Percentiles rank a stretch among this genome's conserved stretches.
Conservation (phyloP, 2,888 invertebrate species). For the Congeria kusceri region DNA sequence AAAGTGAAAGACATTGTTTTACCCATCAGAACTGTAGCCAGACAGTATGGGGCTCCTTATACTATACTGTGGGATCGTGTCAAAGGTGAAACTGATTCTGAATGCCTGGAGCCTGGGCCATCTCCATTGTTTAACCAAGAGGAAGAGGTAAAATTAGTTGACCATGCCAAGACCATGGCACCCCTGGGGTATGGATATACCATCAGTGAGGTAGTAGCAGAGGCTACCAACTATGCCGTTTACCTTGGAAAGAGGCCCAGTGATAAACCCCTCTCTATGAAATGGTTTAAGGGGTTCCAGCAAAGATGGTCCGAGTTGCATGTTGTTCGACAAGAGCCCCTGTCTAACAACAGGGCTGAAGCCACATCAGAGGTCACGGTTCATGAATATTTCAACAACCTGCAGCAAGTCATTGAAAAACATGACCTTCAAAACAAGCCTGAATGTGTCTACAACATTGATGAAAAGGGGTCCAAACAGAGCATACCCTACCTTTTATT, state of each 20-base stretch:
- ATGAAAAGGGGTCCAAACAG: constrained; percentile 25
- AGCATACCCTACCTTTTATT: constrained; percentile 12
- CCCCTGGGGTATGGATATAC: no score
- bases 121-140: no score
- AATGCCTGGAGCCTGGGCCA: constrained; percentile 4
- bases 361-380: constrained; percentile 16
- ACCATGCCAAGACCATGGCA: no score
- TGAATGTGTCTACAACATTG: constrained; percentile 16
- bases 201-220: constrained; percentile 6
- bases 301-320: constrained; percentile 25
- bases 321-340: constrained; percentile 10
- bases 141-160: no score
- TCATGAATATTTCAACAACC: constrained; percentile 17
- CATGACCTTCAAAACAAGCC: constrained; percentile 2
- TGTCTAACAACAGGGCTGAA: constrained; percentile 22
- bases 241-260: constrained; percentile 9
- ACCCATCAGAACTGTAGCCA: no score
- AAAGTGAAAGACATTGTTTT: no score
- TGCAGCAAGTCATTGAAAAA: not conserved
- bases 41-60: constrained; percentile 26
- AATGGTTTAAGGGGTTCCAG: constrained; percentile 25
- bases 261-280: constrained; percentile 9
- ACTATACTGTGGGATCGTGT: constrained; percentile 24
- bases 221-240: constrained; percentile 14
- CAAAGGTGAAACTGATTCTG: constrained; percentile 13